phyloP scores from a whole-genome alignment of 2,113 vertebrate genomes.

The Pterocles burchelli region DNA sequence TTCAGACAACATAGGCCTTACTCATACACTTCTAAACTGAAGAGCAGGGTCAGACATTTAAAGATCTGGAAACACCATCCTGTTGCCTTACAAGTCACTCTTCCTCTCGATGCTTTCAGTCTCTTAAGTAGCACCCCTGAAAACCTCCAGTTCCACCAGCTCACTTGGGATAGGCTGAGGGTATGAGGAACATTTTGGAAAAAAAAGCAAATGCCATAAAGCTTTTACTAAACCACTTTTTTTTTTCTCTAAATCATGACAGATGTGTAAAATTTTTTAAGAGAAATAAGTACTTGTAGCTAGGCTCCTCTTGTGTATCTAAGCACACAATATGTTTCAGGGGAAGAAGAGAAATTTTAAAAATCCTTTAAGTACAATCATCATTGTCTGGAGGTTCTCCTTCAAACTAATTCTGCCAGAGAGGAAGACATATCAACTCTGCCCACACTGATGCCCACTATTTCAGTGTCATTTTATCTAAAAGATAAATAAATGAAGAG shows the following conservation, averaged over 20 bases:
- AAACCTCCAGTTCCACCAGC: background rate
- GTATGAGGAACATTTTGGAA: background rate
- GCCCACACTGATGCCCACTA: background rate
- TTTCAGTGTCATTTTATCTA: background rate
- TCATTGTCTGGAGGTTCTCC: background rate
- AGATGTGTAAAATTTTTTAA: background rate
- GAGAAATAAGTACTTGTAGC: background rate
- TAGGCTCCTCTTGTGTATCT: background rate
- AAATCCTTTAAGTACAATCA: background rate
- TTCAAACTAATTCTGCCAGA: background rate
- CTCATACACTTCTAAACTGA: background rate
- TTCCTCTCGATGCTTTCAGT: background rate
- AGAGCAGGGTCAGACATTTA: background rate
- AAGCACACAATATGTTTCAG: background rate
- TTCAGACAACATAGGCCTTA: background rate
- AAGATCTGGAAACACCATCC: background rate
- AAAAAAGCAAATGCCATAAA: background rate
- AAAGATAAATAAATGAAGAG: background rate
- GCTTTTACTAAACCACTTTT: background rate
- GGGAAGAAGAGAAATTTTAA: background rate
- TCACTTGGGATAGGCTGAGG: background rate
- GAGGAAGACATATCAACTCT: background rate
- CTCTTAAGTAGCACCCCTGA: background rate
- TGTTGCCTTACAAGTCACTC: background rate
- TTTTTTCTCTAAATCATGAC: background rate